Evolutionary conservation across 2,888 invertebrate genomes (phyloP), one percentile per base, ranked within the genome.

Genomic region (Drosophila ezoana): DNA sequence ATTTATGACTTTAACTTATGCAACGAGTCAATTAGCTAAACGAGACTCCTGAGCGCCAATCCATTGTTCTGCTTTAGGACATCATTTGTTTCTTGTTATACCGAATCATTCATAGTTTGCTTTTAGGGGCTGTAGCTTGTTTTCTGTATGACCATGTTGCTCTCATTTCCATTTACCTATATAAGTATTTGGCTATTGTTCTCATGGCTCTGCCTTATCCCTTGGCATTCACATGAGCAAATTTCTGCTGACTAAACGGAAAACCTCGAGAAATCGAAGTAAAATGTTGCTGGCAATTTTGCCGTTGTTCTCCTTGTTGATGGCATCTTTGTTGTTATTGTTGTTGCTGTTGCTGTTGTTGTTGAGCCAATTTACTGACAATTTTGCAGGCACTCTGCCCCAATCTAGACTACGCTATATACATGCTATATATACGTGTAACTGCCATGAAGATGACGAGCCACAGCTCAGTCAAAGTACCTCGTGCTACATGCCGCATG

Each of bases 291-390:
- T 63, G 51, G 77, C 72, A 82, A 80, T 83, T 80, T 85, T 79
- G 68, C 54, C 77, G 51, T 37, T 61, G 69, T 11, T 45, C 49
- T n/a, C 56, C 58, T 65, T 74, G 77, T 60, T 72, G 84, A 66
- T 79, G 80, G 66, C 78, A 78, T 79, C 79, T 61, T 72, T 61
- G 80, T 70, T 86, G 83, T 87, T 83, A 80, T 72, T 80, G 83
- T 8, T 28, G 23, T 63, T 75, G 77, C 58, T 72, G 81, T 60
- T 79, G 76, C 69, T 61, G 80, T 70, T 86, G 83, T 87, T 83
- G 86, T 72, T 80, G 87, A 86, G 85, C 88, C 85, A 88, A 85
- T 85, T 85, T 86, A 81, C 88, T 83, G 83, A 84, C 87, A 85
- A 83, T 83, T 87, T 28, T 83, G 79, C 79, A 76, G 70, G 65